Base-by-base conservation (phyloP, 2,113 vertebrate species). In the Anhinga anhinga region DNA sequence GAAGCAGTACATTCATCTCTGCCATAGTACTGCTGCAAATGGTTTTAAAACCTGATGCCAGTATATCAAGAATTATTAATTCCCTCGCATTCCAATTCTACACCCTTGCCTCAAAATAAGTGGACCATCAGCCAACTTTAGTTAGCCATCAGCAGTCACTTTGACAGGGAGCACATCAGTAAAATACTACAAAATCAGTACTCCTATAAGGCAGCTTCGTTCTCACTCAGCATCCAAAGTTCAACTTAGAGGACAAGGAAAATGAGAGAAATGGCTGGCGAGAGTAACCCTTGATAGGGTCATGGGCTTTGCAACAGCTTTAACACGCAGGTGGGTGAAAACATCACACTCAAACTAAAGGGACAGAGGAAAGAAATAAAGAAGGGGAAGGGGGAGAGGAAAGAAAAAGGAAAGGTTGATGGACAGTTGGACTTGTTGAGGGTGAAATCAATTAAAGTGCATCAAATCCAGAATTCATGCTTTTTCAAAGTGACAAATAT, bases 401-500 rank as follows among this genome's bases (percentile, higher is more conserved):
- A 96, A 94, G 93, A 86, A 90, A 95, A 93, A 96, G 88, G 94
- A 96, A 90, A 82, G 95, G 96, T 74, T 98, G 98, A 98, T 97
- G 98, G 98, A 98, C 98, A 98, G 97, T 98, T 98, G 94, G 98
- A 98, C 97, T 98, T 98, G 98, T 98, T 85, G 98, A 98, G 98
- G 98, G 98, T 98, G 98, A 98, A 99, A 99, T 99, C 99, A 99
- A 99, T 99, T 99, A 99, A 98, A 98, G 98, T 98, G 98, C 98
- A 99, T 99, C 98, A 98, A 99, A 99, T 99, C 98, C 98, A 98
- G 98, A 99, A 98, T 99, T 99, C 99, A 99, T 99, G 98, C 98
- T 98, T 98, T 98, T 98, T 98, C 98, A 98, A 99, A 99, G 98
- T 98, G 98, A 99, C 99, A 99, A 99, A 99, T 99, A 99, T 97